These are phyloP conservation scores for Homalodisca vitripennis DNA, from an alignment of 1,140 invertebrate genomes.

Conservation along the genomic window DNA sequence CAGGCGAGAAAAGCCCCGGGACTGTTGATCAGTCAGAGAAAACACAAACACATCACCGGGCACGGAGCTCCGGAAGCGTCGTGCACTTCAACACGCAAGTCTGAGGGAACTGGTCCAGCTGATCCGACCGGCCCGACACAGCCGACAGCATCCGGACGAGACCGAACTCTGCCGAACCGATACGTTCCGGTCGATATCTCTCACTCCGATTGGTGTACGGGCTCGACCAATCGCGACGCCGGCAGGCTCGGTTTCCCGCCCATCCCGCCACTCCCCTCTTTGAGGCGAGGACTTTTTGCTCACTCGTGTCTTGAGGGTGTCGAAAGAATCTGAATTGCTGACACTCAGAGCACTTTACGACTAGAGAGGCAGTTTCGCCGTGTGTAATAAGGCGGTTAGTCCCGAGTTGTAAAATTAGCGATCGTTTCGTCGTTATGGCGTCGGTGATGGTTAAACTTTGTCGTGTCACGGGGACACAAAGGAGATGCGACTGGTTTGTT, in stretches of 20 bases:
- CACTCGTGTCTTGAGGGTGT: conserved; percentile 13
- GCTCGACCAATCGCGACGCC: conserved; percentile 6
- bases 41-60: not conserved
- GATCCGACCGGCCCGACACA: not conserved
- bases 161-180: not conserved
- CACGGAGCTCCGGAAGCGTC: not conserved
- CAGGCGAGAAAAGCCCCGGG: no score
- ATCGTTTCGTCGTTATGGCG: not conserved
- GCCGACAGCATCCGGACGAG: not conserved
- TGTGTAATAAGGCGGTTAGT: conserved; percentile 7
- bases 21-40: not conserved
- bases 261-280: not conserved
- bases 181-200: not conserved
- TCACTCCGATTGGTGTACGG: not conserved
- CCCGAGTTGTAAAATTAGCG: not conserved
- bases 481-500: no score
- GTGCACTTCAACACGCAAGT: conserved; percentile 11
- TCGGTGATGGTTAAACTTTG: no score
- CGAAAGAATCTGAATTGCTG: conserved; percentile 9
- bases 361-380: not conserved
- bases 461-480: no score
- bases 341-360: conserved; percentile 18
- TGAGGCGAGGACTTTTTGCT: conserved; percentile 9
- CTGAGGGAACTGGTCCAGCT: conserved; percentile 18
- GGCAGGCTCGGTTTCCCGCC: no score